These are phyloP conservation scores for Aphidius ervi DNA, from an alignment of 1,140 invertebrate species.

Conservation along the genomic window DNA sequence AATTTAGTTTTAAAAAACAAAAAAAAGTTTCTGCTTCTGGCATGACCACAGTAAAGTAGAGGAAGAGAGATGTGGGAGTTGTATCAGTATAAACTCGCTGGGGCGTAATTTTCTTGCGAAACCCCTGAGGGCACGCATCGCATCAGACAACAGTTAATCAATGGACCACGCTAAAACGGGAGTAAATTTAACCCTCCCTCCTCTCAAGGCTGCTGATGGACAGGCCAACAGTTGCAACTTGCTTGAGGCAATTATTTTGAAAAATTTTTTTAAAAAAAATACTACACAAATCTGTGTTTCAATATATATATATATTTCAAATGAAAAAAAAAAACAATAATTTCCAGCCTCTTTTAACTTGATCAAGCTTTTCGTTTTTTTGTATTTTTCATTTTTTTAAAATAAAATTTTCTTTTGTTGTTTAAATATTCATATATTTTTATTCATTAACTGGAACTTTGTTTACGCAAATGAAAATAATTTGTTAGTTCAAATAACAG, in stretches of 20 bases:
- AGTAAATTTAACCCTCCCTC: background rate
- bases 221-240: background rate
- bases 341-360: background rate
- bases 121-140: conserved; percentile 22
- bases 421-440: too few relatives aligned
- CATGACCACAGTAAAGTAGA: conserved; percentile 4
- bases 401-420: too few relatives aligned
- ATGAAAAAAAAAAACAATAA: conserved; percentile 1
- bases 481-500: conserved; percentile 22
- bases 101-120: background rate
- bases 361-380: background rate
- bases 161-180: conserved; percentile 38
- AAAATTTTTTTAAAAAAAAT: background rate
- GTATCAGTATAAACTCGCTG: background rate
- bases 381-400: background rate
- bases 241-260: background rate
- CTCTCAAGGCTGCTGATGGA: background rate
- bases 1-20: background rate
- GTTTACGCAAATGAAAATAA: conserved; percentile 51
- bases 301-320: background rate
- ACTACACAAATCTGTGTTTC: too few relatives aligned
- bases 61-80: background rate
- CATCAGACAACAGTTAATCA: conserved; percentile 52
- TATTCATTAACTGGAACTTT: conserved; percentile 30
- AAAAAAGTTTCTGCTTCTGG: conserved; percentile 2